Evolutionary conservation across 1,140 invertebrate genomes (phyloP).

Genomic region (Cherax destructor): DNA sequence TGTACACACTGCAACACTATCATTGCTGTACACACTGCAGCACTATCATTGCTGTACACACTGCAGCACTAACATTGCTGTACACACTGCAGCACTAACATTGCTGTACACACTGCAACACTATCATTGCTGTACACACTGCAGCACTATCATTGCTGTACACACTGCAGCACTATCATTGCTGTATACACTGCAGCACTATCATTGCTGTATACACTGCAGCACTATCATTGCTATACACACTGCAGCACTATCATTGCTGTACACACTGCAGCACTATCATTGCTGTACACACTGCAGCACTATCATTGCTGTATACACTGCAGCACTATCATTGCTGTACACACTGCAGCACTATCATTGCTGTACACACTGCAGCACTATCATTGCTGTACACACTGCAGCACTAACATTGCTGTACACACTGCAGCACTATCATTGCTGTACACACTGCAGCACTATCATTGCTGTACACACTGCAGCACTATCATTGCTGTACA

Average conservation of each 20-base stretch:
- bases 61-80: background rate
- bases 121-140: background rate
- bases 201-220: background rate
- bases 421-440: background rate
- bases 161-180: background rate
- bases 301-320: no score
- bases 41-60: background rate
- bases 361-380: background rate
- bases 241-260: background rate
- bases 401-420: background rate
- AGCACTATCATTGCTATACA: background rate
- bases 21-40: background rate
- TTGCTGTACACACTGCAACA: no score
- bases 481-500: background rate
- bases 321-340: no score
- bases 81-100: background rate
- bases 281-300: background rate
- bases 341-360: background rate
- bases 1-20: background rate
- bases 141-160: background rate
- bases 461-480: background rate
- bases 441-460: background rate
- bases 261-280: background rate
- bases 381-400: background rate
- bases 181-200: no score